These are phyloP conservation scores for Cacoxenus indagator DNA, from an alignment of 2,888 invertebrate genomes.

Conservation along the genomic window DNA sequence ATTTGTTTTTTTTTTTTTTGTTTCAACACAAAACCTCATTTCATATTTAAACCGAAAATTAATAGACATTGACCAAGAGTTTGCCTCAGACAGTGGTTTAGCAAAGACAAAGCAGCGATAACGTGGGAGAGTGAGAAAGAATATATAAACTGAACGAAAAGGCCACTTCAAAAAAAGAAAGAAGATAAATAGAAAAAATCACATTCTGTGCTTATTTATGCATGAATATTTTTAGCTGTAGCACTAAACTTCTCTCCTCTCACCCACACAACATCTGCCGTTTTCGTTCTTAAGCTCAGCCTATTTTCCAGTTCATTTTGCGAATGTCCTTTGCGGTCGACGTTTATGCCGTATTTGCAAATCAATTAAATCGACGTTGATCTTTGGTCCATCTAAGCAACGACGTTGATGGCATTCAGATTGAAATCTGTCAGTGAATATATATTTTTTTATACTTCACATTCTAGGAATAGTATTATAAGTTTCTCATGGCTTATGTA, in stretches of 20 bases:
- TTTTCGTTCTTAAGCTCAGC: not conserved
- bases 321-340: not conserved
- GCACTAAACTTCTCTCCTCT: constrained; percentile 19
- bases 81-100: constrained; percentile 8
- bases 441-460: no score
- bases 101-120: constrained; percentile 1
- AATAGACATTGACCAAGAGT: constrained; percentile 32
- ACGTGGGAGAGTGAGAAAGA: not conserved
- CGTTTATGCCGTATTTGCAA: constrained; percentile 15
- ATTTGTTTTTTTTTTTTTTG: not conserved
- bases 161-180: not conserved
- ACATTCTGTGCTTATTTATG: constrained; percentile 42
- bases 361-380: constrained; percentile 27
- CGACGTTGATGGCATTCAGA: not conserved
- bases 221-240: constrained; percentile 38
- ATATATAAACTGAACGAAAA: not conserved
- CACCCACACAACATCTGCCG: not conserved
- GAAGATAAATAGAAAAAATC: constrained; percentile 25
- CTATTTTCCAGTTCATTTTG: not conserved
- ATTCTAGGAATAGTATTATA: no score
- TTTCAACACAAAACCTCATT: constrained; percentile 26
- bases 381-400: not conserved
- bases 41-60: constrained; percentile 43
- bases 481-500: no score
- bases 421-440: constrained; percentile 10